Evolutionary conservation across 2,113 vertebrate species (phyloP).

Genomic region (Castor canadensis): DNA sequence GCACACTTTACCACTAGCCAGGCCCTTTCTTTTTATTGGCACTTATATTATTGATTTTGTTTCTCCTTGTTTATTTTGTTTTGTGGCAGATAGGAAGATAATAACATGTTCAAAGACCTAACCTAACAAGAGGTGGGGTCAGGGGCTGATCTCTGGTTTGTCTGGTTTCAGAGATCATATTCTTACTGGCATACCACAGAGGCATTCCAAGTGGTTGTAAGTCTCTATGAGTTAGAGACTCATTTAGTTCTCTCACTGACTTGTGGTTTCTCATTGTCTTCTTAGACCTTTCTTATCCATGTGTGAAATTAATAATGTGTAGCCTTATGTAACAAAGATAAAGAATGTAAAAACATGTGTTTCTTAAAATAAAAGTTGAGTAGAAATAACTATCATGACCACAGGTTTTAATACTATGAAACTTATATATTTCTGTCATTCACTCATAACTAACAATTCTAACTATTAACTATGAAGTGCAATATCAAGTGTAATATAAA

Average conservation of each 20-base stretch:
- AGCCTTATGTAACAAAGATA: not conserved
- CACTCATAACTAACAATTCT: not conserved
- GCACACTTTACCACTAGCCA: not conserved
- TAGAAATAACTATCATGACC: not conserved
- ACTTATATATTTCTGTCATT: not conserved
- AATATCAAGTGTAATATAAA: not conserved
- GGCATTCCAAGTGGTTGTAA: too few relatives aligned
- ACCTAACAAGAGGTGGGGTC: not conserved
- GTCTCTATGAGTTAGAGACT: too few relatives aligned
- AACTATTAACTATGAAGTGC: not conserved
- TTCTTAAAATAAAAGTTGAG: slow-evolving; percentile 41
- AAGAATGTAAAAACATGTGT: not conserved
- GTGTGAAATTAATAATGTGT: not conserved
- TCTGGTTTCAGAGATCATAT: not conserved
- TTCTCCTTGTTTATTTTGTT: not conserved
- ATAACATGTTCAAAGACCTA: not conserved
- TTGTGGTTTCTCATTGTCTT: not conserved
- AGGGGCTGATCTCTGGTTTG: not conserved
- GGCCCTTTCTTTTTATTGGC: not conserved
- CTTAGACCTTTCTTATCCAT: not conserved
- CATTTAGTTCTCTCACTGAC: too few relatives aligned
- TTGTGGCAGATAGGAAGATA: not conserved
- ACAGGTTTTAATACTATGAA: not conserved
- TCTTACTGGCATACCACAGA: not conserved
- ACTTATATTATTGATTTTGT: not conserved